A percentile compares a stretch with the other conserved stretches of the same genome.
phyloP scores from a whole-genome alignment of 2,113 vertebrate genomes.

The Cricetomys ansorgei region DNA sequence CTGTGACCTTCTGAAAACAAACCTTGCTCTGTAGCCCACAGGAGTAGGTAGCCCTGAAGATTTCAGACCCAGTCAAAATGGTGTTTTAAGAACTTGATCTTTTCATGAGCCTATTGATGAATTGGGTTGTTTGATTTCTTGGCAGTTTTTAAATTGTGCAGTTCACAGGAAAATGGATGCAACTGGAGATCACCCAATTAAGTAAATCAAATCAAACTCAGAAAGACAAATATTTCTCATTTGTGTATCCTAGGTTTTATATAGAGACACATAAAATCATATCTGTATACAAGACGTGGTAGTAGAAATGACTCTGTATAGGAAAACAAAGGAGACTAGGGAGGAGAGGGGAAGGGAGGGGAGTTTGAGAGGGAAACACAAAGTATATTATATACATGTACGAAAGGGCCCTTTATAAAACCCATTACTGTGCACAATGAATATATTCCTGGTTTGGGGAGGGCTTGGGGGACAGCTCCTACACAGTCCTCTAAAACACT shows the following conservation, averaged over 20 bases:
- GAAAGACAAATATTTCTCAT: not conserved
- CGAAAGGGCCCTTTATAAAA: not conserved
- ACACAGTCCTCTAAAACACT: not conserved
- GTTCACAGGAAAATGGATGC: not conserved
- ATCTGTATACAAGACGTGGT: not conserved
- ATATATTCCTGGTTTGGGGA: not conserved
- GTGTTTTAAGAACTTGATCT: not conserved
- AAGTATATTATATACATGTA: not conserved
- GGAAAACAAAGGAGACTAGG: not conserved
- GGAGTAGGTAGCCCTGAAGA: not conserved
- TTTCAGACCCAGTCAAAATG: not conserved
- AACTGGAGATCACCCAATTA: not conserved
- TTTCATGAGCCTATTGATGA: not conserved
- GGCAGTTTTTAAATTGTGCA: not conserved
- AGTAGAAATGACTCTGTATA: not conserved
- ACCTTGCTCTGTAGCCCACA: not conserved
- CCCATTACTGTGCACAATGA: not conserved
- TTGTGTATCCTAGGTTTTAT: not conserved
- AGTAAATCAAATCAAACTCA: not conserved
- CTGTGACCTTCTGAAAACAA: constrained; percentile 24
- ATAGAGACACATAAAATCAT: not conserved
- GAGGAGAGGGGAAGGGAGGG: not conserved
- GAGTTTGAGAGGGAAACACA: not conserved
- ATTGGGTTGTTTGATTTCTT: not conserved
- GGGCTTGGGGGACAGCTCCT: too few species aligned